These are phyloP conservation scores for Solenopsis invicta DNA, from an alignment of 1,140 invertebrate species.

Conservation along the genomic window DNA sequence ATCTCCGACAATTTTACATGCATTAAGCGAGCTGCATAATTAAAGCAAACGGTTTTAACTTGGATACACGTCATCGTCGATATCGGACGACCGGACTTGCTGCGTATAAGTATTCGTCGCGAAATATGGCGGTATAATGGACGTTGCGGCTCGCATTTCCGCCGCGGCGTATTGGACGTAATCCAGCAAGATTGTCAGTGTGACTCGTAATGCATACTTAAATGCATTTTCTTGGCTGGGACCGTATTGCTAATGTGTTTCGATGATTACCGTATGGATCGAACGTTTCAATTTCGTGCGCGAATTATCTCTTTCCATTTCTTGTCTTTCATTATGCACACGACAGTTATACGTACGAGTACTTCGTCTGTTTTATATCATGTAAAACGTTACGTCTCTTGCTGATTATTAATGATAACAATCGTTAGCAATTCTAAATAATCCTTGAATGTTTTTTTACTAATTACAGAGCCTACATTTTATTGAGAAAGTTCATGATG, in stretches of 20 bases:
- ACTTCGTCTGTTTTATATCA: neutral
- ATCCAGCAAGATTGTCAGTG: constrained; percentile 38
- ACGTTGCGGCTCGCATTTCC: constrained; percentile 43
- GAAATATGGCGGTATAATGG: constrained; percentile 54
- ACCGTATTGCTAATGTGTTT: constrained; percentile 35
- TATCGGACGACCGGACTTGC: constrained; percentile 32
- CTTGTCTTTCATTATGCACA: neutral
- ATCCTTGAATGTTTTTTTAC: constrained; percentile 2
- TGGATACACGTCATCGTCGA: constrained; percentile 47
- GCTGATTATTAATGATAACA: neutral
- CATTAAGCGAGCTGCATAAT: constrained; percentile 57
- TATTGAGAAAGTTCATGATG: neutral
- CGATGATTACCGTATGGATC: constrained; percentile 15
- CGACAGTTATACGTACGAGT: neutral
- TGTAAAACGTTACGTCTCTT: neutral
- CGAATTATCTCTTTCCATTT: neutral
- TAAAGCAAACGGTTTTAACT: constrained; percentile 55
- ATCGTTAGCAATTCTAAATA: neutral
- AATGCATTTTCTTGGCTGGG: constrained; percentile 42
- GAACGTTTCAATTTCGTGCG: constrained; percentile 6
- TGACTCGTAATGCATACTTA: constrained; percentile 61
- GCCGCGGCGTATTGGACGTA: constrained; percentile 18
- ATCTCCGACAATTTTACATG: constrained; percentile 40
- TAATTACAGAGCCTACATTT: neutral
- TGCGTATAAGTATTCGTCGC: constrained; percentile 38